phyloP scores from a whole-genome alignment of 2,888 invertebrate genomes.

The Callosobruchus maculatus region DNA sequence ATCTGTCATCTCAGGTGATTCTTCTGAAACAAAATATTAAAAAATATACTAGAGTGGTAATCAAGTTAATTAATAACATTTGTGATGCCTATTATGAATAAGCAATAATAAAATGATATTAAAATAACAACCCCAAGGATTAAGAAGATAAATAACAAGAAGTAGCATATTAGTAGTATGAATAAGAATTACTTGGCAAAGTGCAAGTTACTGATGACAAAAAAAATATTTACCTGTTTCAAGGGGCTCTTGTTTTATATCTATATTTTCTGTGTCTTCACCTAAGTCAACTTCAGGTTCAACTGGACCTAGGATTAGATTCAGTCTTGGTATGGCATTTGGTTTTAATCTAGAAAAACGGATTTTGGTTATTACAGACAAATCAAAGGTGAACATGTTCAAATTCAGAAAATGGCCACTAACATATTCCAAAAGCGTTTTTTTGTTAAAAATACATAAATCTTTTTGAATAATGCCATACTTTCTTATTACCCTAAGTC shows the following conservation, averaged over 20 bases:
- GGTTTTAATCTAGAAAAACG: background rate
- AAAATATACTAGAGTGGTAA: background rate
- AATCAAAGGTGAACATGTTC: too few relatives aligned
- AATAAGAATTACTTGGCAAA: too few relatives aligned
- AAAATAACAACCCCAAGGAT: too few relatives aligned
- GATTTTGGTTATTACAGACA: background rate
- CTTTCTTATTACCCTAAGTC: slow-evolving; percentile 3
- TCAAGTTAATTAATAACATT: too few relatives aligned
- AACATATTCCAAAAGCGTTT: too few relatives aligned
- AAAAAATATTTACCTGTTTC: slow-evolving; percentile 7
- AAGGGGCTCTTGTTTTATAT: slow-evolving; percentile 9
- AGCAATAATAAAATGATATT: too few relatives aligned
- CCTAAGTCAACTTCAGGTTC: background rate
- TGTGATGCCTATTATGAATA: too few relatives aligned
- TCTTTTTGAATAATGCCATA: background rate
- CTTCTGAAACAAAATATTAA: background rate
- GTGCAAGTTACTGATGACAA: too few relatives aligned
- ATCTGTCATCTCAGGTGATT: background rate
- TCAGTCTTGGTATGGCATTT: slow-evolving; percentile 8
- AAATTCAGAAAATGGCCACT: too few relatives aligned
- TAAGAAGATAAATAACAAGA: too few relatives aligned
- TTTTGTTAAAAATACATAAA: too few relatives aligned
- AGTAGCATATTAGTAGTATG: too few relatives aligned
- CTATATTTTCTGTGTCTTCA: background rate
- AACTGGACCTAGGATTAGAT: slow-evolving; percentile 3